Conservation (phyloP, 2,797 vertebrate genomes). For the Periparus ater region DNA sequence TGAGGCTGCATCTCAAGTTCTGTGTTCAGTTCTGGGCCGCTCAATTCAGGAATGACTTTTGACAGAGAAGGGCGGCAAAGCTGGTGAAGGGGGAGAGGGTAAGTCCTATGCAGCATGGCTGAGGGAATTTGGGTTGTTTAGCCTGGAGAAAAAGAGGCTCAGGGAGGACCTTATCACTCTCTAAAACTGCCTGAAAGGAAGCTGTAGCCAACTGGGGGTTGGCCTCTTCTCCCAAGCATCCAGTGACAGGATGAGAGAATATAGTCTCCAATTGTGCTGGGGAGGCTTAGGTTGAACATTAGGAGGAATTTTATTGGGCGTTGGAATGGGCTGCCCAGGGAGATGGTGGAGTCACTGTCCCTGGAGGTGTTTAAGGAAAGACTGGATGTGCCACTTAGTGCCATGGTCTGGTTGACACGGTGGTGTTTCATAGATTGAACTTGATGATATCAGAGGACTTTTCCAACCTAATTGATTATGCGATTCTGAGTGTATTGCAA, state of each 20-base stretch:
- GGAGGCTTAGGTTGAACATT: background rate
- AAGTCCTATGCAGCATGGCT: background rate
- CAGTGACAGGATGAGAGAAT: background rate
- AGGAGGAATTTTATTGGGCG: background rate
- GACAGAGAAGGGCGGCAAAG: background rate
- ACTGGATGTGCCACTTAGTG: background rate
- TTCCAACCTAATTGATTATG: background rate
- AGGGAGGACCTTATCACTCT: background rate
- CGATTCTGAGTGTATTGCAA: background rate
- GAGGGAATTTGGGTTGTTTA: background rate
- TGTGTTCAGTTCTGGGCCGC: background rate
- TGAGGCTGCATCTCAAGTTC: background rate
- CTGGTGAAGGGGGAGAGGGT: background rate
- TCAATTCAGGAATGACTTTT: background rate
- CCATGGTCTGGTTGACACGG: background rate
- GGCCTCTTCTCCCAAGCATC: background rate
- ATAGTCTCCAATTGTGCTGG: background rate
- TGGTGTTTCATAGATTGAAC: background rate
- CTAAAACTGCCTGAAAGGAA: background rate
- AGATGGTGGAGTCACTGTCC: background rate
- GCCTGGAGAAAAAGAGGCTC: background rate
- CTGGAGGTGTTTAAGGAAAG: background rate
- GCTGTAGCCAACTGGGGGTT: background rate
- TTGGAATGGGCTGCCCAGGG: background rate
- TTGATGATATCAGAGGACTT: background rate